phyloP scores from a whole-genome alignment of 2,888 invertebrate genomes.

The Drosophila prolongata region DNA sequence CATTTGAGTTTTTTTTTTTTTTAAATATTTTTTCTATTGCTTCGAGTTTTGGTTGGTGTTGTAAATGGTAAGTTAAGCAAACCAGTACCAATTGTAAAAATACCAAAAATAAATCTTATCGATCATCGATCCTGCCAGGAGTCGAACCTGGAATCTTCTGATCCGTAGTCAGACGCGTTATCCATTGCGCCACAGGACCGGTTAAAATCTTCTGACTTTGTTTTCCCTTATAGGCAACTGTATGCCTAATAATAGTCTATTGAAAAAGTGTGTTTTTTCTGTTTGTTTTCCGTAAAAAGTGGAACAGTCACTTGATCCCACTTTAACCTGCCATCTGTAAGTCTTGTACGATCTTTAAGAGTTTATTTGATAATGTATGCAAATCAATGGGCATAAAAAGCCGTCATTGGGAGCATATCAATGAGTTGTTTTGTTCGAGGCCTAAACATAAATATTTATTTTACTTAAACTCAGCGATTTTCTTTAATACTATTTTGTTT shows the following conservation, averaged over 20 bases:
- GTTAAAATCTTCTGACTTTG: accelerated
- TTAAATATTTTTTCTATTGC: no score
- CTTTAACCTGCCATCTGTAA: not conserved
- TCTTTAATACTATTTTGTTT: no score
- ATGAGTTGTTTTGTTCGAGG: no score
- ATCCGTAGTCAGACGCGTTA: constrained; percentile 85
- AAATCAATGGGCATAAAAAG: not conserved
- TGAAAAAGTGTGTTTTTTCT: not conserved
- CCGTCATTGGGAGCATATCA: no score
- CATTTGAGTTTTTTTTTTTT: no score
- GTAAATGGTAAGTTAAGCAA: no score
- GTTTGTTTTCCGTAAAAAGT: constrained; percentile 4
- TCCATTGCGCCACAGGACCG: constrained; percentile 85
- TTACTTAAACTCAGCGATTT: no score
- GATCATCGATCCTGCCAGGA: constrained; percentile 85
- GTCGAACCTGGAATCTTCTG: constrained; percentile 85
- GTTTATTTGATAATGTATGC: not conserved
- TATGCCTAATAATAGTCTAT: constrained; percentile 4
- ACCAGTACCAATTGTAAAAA: not conserved
- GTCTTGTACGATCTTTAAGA: not conserved
- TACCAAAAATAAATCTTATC: constrained; percentile 26
- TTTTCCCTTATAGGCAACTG: not conserved
- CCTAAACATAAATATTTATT: no score
- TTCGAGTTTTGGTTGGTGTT: no score
- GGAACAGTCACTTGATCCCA: not conserved